Base-by-base conservation (phyloP, 2,113 vertebrate genomes). In the Trogon surrucura region DNA sequence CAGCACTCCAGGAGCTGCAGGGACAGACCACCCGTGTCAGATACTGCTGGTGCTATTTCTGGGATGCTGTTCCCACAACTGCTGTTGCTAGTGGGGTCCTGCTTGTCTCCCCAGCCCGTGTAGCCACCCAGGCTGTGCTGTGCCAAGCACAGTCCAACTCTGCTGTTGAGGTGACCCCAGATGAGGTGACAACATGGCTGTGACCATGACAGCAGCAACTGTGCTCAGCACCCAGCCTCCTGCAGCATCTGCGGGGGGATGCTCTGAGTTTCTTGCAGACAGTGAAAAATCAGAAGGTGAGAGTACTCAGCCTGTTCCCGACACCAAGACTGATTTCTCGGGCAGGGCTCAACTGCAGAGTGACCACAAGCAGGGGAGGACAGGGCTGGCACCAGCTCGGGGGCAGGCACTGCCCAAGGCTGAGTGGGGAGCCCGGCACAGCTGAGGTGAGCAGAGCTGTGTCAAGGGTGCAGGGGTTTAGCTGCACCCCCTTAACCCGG, bases 101-200 rank as follows among this genome's bases (percentile, higher is more conserved):
- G 36, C 54, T 66, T 73, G 41, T 78, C 5, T 16, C 32, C 44
- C 34, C 41, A 34, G 81, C 56, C 70, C 6, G 2, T 23, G 41
- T 47, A 10, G 2, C 26, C 30, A 19, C 41, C 14, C 22, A 16
- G 65, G 4, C 21, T 50, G 6, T 4, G 41, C n/a, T 50, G 41
- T 67, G 50, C 44, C 2, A 6, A 85, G 54, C 50, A 30, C 29
- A 80, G 73, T n/a, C 73, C 69, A 34, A 41, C 72, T 72, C 72
- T 21, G n/a, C 16, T 51, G 25, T 26, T 66, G 53, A 36, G 29
- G 26, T 73, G 27, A 51, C 34, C 22, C 10, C 22, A 65, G 60
- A n/a, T 7, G 50, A 15, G 58, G 41, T 77, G 73, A 38, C 14
- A 9, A 15, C 0, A 0, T 26, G 65, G 54, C 62, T 2, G 1